Evolutionary conservation across 2,113 vertebrate species (phyloP).

Genomic region (Ameiurus melas): DNA sequence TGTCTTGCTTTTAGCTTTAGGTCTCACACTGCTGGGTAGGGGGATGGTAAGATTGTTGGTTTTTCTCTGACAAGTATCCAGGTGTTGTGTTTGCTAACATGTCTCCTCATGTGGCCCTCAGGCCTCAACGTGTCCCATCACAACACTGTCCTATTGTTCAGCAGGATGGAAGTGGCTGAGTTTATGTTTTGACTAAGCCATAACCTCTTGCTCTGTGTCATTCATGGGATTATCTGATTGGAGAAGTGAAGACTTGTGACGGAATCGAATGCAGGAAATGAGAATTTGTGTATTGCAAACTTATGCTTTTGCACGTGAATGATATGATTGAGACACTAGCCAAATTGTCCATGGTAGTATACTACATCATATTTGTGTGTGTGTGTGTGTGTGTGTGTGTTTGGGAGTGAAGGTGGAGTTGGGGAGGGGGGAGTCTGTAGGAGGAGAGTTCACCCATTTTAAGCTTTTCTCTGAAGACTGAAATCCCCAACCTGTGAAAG

Average conservation of each 20-base stretch:
- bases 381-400: neutral
- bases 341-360: neutral
- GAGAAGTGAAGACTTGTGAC: neutral
- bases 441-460: neutral
- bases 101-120: conserved; percentile 45
- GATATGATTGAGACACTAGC: neutral
- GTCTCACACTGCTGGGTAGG: neutral
- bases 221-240: conserved; percentile 13
- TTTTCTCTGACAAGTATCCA: conserved; percentile 35
- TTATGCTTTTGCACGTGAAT: neutral
- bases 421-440: neutral
- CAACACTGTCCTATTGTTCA: conserved; percentile 39
- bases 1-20: conserved; percentile 31
- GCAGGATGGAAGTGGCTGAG: conserved; percentile 20
- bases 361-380: neutral
- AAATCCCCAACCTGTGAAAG: conserved; percentile 1
- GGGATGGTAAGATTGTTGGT: neutral
- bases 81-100: conserved; percentile 51
- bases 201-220: neutral
- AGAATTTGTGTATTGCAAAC: neutral
- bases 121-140: conserved; percentile 36
- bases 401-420: neutral
- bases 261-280: neutral
- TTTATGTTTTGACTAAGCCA: conserved; percentile 27
- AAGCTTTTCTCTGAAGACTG: neutral